Evolutionary conservation across 1,140 invertebrate species (phyloP).

Genomic region (Meloidogyne hapla): DNA sequence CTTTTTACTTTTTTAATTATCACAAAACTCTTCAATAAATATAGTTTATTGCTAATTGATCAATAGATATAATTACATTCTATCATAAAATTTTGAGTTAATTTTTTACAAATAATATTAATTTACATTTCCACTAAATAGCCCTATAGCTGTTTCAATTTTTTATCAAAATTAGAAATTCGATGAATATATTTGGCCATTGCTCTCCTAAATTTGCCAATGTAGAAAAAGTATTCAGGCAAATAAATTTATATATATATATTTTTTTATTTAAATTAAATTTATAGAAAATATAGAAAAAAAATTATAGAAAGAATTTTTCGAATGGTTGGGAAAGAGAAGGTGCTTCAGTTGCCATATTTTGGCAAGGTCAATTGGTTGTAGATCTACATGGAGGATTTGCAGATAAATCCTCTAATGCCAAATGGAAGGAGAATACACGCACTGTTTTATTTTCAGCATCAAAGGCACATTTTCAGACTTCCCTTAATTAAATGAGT

Average conservation of each 20-base stretch:
- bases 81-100: no score
- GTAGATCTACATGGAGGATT: constrained; percentile 59
- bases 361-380: constrained; percentile 54
- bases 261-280: background rate
- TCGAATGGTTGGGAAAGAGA: constrained; percentile 60
- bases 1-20: no score
- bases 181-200: constrained; percentile 18
- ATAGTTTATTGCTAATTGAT: no score
- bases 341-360: constrained; percentile 57
- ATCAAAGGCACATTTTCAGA: constrained; percentile 44
- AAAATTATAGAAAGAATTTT: constrained; percentile 52
- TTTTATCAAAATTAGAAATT: background rate
- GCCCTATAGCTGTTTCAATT: no score
- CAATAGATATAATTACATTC: no score
- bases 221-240: constrained; percentile 57
- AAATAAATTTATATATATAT: background rate
- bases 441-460: constrained; percentile 57
- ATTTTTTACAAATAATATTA: no score
- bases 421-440: constrained; percentile 52
- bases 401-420: constrained; percentile 46
- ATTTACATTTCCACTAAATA: no score
- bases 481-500: constrained; percentile 8
- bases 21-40: no score
- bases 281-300: no score
- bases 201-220: constrained; percentile 47